A percentile compares a stretch with the other conserved stretches of the same genome.
Conservation (phyloP, 2,888 invertebrate genomes). For the Apamea crenata region DNA sequence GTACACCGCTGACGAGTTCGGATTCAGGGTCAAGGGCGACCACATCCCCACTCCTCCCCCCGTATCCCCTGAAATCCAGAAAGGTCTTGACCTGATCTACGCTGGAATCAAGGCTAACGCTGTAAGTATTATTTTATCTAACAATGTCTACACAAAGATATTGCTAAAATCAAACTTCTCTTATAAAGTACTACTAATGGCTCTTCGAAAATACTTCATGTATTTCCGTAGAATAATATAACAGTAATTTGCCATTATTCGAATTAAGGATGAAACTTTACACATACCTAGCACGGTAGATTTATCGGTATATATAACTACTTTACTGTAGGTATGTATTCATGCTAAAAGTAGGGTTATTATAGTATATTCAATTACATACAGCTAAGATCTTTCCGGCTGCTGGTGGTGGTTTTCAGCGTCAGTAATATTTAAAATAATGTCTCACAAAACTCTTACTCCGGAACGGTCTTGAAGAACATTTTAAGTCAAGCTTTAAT, state of each 20-base stretch:
- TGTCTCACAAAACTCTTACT: background rate
- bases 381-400: background rate
- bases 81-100: slow-evolving; percentile 96
- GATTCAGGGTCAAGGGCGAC: slow-evolving; percentile 95
- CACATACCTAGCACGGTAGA: background rate
- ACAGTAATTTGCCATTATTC: background rate
- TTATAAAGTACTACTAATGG: background rate
- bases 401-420: background rate
- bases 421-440: background rate
- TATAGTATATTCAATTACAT: background rate
- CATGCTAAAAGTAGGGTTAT: background rate
- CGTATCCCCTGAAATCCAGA: slow-evolving; percentile 95
- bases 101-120: slow-evolving; percentile 93
- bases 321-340: background rate
- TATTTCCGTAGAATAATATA: background rate
- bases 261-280: background rate
- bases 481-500: background rate
- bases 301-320: background rate
- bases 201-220: background rate
- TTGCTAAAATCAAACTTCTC: background rate
- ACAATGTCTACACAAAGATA: background rate
- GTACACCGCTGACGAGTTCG: slow-evolving; percentile 95
- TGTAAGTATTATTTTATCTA: slow-evolving; percentile 72
- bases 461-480: background rate
- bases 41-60: slow-evolving; percentile 96